Percentiles rank a stretch among this genome's conserved stretches.
Evolutionary conservation across 2,888 invertebrate genomes (phyloP).

Genomic region (Drosophila diplacantha): DNA sequence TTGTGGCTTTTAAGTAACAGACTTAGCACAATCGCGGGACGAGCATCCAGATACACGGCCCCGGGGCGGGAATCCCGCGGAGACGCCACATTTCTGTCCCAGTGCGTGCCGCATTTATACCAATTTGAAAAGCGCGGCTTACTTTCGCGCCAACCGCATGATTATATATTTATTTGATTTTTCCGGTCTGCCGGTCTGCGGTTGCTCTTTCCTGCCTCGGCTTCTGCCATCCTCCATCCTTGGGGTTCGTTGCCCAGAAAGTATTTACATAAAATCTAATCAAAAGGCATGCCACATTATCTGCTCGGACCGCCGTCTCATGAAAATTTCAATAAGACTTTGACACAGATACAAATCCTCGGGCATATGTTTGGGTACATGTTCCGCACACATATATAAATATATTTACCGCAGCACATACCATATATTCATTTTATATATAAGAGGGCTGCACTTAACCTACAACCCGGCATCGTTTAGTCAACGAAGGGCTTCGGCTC

Average conservation of each 20-base stretch:
- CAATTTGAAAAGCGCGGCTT: slow-evolving; percentile 63
- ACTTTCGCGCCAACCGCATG: slow-evolving; percentile 57
- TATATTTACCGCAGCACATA: slow-evolving; percentile 12
- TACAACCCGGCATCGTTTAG: slow-evolving; percentile 28
- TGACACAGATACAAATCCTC: slow-evolving; percentile 33
- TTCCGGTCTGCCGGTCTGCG: slow-evolving; percentile 40
- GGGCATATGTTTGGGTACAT: slow-evolving; percentile 13
- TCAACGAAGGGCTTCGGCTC: slow-evolving; percentile 33
- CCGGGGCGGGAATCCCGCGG: slow-evolving; percentile 4
- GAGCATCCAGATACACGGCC: slow-evolving; percentile 7
- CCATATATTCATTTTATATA: slow-evolving; percentile 5
- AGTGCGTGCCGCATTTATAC: slow-evolving; percentile 64
- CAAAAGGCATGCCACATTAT: slow-evolving; percentile 69
- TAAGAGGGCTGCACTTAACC: slow-evolving; percentile 48
- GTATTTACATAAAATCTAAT: slow-evolving; percentile 72
- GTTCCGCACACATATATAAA: neutral
- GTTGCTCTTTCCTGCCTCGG: slow-evolving; percentile 11
- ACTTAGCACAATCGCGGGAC: slow-evolving; percentile 43
- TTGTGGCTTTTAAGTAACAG: slow-evolving; percentile 41
- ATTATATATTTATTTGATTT: slow-evolving; percentile 71
- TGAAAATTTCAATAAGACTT: slow-evolving; percentile 62
- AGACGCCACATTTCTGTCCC: slow-evolving; percentile 35
- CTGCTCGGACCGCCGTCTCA: slow-evolving; percentile 54
- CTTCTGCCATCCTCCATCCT: slow-evolving; percentile 1
- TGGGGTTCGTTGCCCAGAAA: slow-evolving; percentile 33